Base-by-base conservation (phyloP, 1,140 invertebrate genomes). In the Melipona quadrifasciata region DNA sequence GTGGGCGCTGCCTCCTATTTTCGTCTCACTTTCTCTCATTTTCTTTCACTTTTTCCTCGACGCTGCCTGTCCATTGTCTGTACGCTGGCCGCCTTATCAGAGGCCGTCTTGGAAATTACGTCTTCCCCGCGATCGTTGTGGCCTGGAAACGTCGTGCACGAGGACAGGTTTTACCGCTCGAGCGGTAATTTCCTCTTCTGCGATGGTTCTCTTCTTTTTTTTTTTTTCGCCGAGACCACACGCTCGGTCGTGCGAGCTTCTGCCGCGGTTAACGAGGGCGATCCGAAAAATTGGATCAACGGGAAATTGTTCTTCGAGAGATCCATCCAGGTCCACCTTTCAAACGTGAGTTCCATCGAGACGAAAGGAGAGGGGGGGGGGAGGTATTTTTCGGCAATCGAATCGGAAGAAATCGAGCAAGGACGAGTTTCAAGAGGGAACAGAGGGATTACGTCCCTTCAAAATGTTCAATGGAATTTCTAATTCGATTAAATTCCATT, bases 1-100 rank as follows among this genome's bases (percentile, higher is more conserved):
- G 85, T 73, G 80, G 47, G 68, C 39, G 57, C 51, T 82, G 77
- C 58, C 58, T 81, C 58, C 77, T 34, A 89, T 89, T 67, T 57
- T 78, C 34, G 55, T 14, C 70, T 61, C 70, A 65, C 12, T 16
- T 55, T 21, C 55, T 27, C 6, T 65, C 27, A 31, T 31, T 65
- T 65, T 31, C 27, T 27, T 17, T 21, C 39, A 19, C 51, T 55
- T 47, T 31, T 27, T 67, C 17, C 55, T 11, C 16, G 5, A n/a
- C 31, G 19, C 21, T 31, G 70, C 3, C 14, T 67, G 72, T 57
- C 47, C 27, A n/a, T 82, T 55, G 70, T 82, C 71, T 75, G 34
- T 67, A 64, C 16, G 8, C 12, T 34, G 12, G 39, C 16, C 31
- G 34, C 24, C 76, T 82, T 77, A 82, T 82, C 65, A 24, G 73